Evolutionary conservation across 2,888 invertebrate genomes (phyloP), one percentile per base, ranked within the genome.

Genomic region (Anagyrus pseudococci): DNA sequence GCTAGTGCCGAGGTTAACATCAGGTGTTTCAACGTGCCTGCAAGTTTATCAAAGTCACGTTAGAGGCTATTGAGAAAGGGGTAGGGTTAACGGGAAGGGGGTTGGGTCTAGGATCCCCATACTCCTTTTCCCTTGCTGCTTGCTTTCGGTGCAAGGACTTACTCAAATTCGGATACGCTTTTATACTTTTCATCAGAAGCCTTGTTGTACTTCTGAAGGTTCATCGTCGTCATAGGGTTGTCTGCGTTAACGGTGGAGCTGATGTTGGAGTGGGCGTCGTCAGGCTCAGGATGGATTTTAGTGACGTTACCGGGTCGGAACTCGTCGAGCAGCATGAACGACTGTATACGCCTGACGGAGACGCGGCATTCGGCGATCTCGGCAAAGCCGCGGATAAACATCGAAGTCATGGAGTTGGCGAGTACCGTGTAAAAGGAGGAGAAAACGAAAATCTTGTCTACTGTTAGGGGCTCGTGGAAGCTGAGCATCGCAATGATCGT

Each of bases 401-500:
- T 85, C 44, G 83, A 80, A 0, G 85, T 83, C 84, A 86, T 85
- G 0, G 84, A 84, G 68, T 83, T 83, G 0, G 85, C 79, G 6
- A 87, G 74, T 23, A 84, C 80, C 67, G 83, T 83, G 74, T 84
- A 86, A 68, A 84, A 86, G 0, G 84, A 82, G 63, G 84, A 83
- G 58, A 85, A 83, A 0, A 86, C 85, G 70, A 86, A 87, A 1
- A 85, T 82, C 75, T 88, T 87, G 70, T 89, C 89, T 0, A 93
- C 89, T 2, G 89, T 88, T 67, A 95, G 82, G 2, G 81, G 75
- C 69, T 89, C 85, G 6, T 88, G 89, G 0, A 86, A 80, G n/a
- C 92, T 74, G 0, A 89, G 83, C 79, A 88, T 90, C 0, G 89
- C 85, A 0, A 93, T 75, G 41, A 95, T 85, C 0, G 92, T 89